Evolutionary conservation across 2,797 vertebrate genomes (phyloP), one percentile per base, ranked within the genome.

Genomic region (Arnoldichthys spilopterus): DNA sequence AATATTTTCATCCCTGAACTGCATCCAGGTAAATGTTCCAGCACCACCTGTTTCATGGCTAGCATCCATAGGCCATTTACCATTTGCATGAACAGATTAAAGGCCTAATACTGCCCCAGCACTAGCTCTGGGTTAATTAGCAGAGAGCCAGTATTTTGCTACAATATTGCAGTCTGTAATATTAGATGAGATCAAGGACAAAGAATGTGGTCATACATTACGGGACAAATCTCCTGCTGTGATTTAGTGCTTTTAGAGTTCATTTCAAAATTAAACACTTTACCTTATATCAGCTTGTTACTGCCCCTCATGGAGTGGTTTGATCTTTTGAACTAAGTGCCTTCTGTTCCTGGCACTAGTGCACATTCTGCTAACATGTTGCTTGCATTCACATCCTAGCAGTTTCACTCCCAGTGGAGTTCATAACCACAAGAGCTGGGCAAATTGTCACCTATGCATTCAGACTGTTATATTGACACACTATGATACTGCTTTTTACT

Each of bases 11-110:
- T n/a, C 69, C 69, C 49, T 54, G 49, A 71, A 71, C 68, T 56
- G 69, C 7, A 24, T 71, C 69, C 51, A 71, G 69, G 69, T 71
- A 56, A 71, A 71, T 71, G 69, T 71, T 71, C 69, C 30, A 37
- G 49, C 30, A 71, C 69, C 69, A 71, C 20, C 69, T 71, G 69
- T 26, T 71, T 30, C 69, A 22, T 37, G 69, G 34, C 69, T 24
- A 56, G 18, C 28, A 22, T 30, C 69, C 20, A 56, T 24, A 49
- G 9, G 12, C 12, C 69, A 54, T 37, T 54, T 54, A 24, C 20
- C n/a, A 34, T 56, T 71, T 71, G 49, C 32, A 37, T 37, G 69
- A 71, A 54, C 32, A 34, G 69, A 71, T 34, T 71, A 53, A 54
- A 54, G 45, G 37, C 32, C 32, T 63, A 45, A 45, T 45, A n/a